Evolutionary conservation across 1,140 invertebrate genomes (phyloP).

Genomic region (Drosophila baimaii): DNA sequence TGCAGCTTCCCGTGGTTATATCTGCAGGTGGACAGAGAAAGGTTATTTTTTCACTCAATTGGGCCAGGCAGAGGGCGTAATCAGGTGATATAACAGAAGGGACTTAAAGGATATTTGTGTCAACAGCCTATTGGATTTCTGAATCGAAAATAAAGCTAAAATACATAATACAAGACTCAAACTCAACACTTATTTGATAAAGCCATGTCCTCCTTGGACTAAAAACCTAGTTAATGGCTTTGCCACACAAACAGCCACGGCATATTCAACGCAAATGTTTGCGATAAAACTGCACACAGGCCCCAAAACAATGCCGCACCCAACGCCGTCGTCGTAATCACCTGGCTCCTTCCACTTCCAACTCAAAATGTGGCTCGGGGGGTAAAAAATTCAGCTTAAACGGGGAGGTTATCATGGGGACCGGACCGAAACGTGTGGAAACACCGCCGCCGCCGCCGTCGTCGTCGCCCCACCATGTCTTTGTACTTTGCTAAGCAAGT

Average conservation of each 20-base stretch:
- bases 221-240: slow-evolving; percentile 14
- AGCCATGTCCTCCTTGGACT: slow-evolving; percentile 11
- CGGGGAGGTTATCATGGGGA: slow-evolving; percentile 32
- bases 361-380: slow-evolving; percentile 35
- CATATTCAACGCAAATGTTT: slow-evolving; percentile 17
- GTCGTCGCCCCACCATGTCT: slow-evolving; percentile 1
- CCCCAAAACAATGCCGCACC: slow-evolving; percentile 41
- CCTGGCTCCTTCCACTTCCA: slow-evolving; percentile 49
- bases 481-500: slow-evolving; percentile 15
- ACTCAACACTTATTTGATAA: slow-evolving; percentile 3
- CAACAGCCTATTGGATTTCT: no score
- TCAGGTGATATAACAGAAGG: background rate
- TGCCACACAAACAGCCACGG: slow-evolving; percentile 12
- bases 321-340: slow-evolving; percentile 32
- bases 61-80: no score
- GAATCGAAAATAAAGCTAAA: background rate
- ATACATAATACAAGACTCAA: background rate
- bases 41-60: no score
- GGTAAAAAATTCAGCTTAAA: slow-evolving; percentile 37
- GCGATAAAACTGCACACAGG: slow-evolving; percentile 32
- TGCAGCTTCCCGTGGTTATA: slow-evolving; percentile 67
- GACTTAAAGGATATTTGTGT: background rate
- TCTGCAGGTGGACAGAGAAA: slow-evolving; percentile 41
- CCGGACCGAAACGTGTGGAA: slow-evolving; percentile 18
- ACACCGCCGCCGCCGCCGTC: slow-evolving; percentile 1